phyloP scores from a whole-genome alignment of 2,113 vertebrate species.

The Cygnus buccinator region DNA sequence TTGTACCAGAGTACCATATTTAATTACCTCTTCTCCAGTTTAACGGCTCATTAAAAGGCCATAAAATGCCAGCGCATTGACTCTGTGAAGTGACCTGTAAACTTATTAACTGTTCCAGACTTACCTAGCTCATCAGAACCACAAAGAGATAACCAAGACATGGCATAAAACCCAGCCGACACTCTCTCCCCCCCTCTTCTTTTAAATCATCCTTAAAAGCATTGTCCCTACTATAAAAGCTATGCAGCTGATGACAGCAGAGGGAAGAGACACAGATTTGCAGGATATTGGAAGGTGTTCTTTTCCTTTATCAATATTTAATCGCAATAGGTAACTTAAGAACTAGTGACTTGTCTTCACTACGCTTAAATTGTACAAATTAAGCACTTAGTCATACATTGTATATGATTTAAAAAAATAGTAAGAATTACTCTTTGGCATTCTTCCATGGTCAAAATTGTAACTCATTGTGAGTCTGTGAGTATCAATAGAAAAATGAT shows the following conservation, averaged over 20 bases:
- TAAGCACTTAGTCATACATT: not conserved
- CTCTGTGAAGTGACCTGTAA: constrained; percentile 76
- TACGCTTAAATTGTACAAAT: not conserved
- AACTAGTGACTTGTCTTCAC: constrained; percentile 28
- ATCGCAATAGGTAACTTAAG: constrained; percentile 61
- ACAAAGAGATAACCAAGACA: constrained; percentile 46
- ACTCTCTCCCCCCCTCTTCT: not conserved
- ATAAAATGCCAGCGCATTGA: constrained; percentile 69
- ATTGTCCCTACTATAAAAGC: constrained; percentile 1
- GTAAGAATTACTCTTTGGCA: not conserved
- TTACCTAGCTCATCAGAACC: constrained; percentile 68
- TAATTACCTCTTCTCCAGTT: constrained; percentile 76
- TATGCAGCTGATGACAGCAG: not conserved
- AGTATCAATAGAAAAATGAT: not conserved
- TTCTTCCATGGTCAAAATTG: not conserved
- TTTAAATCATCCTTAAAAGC: not conserved
- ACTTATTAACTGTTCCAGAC: constrained; percentile 51
- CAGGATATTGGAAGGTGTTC: constrained; percentile 47
- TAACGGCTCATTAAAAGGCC: constrained; percentile 74
- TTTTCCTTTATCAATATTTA: constrained; percentile 74
- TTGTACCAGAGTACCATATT: constrained; percentile 52
- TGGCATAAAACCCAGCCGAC: not conserved
- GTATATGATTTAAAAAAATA: not conserved
- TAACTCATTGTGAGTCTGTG: not conserved
- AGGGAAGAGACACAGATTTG: constrained; percentile 58